Base-by-base conservation (phyloP, 2,888 invertebrate genomes). In the Cordilura impudica region DNA sequence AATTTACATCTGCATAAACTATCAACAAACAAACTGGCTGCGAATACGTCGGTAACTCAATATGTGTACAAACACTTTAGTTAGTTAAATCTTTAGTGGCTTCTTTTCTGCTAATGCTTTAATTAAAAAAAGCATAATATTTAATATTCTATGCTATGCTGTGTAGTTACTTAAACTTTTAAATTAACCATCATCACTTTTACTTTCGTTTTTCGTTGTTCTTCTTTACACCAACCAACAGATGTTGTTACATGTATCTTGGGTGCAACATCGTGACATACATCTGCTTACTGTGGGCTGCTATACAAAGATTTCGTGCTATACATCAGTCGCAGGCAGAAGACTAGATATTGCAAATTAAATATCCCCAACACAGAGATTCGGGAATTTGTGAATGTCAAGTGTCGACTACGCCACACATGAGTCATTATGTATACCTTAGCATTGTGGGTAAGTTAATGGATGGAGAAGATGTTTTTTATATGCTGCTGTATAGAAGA, bases 331-430 rank as follows among this genome's bases (percentile, higher is more conserved):
- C 94, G 47, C 95, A 95, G 85, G 94, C 95, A 79, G 97, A 97
- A 90, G 97, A 97, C 91, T 97, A 97, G 96, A 96, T 95, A 81
- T 92, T 97, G 84, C 95, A 95, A 92, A 96, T 97, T 90, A 96
- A 97, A 90, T 97, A 96, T 89, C 95, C 97, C 1, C 97, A 97
- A 89, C 95, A 96, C 88, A 93, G 96, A 83, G 97, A 97, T 77
- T 90, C 90, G 1, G 97, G 97, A 78, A 94, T 96, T 85, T 97
- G 97, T 91, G 97, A 97, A 91, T 97, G 97, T 90, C 97, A 97
- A 92, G 95, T 97, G 88, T 96, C 96, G 84, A 97, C 97, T 80
- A 96, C 96, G 74, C 97, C 97, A 19, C 97, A 97, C 87, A 94
- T 96, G 92, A 96, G 96, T 87, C 96, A 97, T 90, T 96, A 95